Base-by-base conservation (phyloP, 2,797 vertebrate species). In the Falco peregrinus region DNA sequence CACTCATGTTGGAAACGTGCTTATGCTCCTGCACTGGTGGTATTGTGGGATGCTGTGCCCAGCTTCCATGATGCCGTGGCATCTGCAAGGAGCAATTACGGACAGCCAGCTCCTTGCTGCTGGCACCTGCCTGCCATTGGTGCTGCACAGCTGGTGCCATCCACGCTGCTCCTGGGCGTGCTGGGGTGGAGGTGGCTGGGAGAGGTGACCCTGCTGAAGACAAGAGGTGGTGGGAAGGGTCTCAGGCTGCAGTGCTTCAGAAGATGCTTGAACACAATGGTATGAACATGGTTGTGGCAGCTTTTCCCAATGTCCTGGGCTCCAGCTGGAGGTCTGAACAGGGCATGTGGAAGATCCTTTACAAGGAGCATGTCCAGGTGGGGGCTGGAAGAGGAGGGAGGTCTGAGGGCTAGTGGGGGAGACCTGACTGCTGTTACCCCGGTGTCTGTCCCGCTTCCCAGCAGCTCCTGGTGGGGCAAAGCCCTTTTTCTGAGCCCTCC, bases 1-100 rank as follows among this genome's bases (percentile, higher is more conserved):
- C 14, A 1, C 22, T 31, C 4, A 0, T 1, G 3, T 5, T 11
- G 54, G 53, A 13, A 19, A 11, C 0, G 3, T 61, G 54, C 47
- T 2, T 5, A 16, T 53, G 70, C 24, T 57, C 26, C 41, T 15
- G 15, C 17, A 10, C 21, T 12, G 26, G 18, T 33, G 61, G 8
- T 67, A 67, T 33, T 28, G 41, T 21, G 26, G 61, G 60, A 26
- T 29, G 48, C 54, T 47, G 24, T 74, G 81, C 53, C 41, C 39
- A 41, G n/a, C 25, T 45, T 39, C 25, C 25, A 11, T 20, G 11
- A 29, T 53, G 47, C 18, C 3, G 6, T 14, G 16, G 24, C 11
- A 22, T 26, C 39, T 43, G n/a, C 31, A 31, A 71, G 47, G 41
- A 75, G 29, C 14, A 16, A 8, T 28, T 39, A 9, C 37, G n/a